phyloP scores from a whole-genome alignment of 2,113 vertebrate genomes.

The Colinus virginianus region DNA sequence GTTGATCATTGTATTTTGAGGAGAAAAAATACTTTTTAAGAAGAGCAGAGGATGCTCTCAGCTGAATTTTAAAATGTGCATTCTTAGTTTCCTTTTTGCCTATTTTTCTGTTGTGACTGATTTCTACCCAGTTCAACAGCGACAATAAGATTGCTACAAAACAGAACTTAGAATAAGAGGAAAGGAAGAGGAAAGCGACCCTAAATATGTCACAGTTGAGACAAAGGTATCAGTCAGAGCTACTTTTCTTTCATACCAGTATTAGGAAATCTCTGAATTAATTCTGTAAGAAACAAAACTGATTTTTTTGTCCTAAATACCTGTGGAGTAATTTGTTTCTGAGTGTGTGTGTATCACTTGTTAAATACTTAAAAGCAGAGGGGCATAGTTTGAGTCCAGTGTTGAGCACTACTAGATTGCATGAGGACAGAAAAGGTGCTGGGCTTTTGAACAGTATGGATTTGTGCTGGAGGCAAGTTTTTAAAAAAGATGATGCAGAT shows the following conservation, averaged over 20 bases:
- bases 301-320: neutral
- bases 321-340: neutral
- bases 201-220: neutral
- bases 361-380: neutral
- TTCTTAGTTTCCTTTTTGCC: neutral
- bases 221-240: neutral
- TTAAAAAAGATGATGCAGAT: neutral
- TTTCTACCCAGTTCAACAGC: neutral
- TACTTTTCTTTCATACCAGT: neutral
- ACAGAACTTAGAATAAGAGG: neutral
- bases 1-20: neutral
- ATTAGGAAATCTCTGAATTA: neutral
- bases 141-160: neutral
- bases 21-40: neutral
- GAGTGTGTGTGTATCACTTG: neutral
- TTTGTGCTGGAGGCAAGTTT: neutral
- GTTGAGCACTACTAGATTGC: neutral
- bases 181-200: neutral
- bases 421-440: too few species aligned
- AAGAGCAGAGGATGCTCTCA: neutral
- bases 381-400: neutral
- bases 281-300: neutral
- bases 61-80: neutral
- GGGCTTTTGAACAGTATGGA: fast-evolving
- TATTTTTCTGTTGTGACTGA: neutral